Conservation (phyloP, 1,140 invertebrate species). For the Drosophila virilis region DNA sequence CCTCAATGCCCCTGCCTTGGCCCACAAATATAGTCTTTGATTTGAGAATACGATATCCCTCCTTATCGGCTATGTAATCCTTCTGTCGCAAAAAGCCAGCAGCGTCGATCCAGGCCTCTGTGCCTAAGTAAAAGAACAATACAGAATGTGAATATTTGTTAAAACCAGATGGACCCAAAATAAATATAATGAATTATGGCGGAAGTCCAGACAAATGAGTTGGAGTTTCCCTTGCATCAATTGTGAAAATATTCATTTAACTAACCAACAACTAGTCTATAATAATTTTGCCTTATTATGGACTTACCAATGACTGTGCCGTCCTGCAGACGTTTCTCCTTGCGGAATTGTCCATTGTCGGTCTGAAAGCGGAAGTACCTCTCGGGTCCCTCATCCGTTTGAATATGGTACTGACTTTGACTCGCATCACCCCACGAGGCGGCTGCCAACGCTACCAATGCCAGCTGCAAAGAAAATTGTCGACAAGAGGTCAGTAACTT, state of each 20-base stretch:
- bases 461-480: slow-evolving; percentile 62
- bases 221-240: neutral
- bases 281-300: neutral
- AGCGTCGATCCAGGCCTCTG: slow-evolving; percentile 93
- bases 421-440: slow-evolving; percentile 64
- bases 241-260: neutral
- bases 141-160: neutral
- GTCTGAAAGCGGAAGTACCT: slow-evolving; percentile 94
- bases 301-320: slow-evolving; percentile 90
- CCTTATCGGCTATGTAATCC: slow-evolving; percentile 93
- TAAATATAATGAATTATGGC: no score
- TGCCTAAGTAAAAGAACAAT: slow-evolving; percentile 84
- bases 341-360: slow-evolving; percentile 93
- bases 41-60: slow-evolving; percentile 91
- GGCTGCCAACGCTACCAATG: slow-evolving; percentile 53
- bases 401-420: slow-evolving; percentile 92
- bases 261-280: neutral
- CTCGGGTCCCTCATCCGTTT: slow-evolving; percentile 95
- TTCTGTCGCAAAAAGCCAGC: slow-evolving; percentile 91
- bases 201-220: no score
- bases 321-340: slow-evolving; percentile 93
- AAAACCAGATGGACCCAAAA: no score
- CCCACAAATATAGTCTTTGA: slow-evolving; percentile 92
- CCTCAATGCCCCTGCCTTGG: slow-evolving; percentile 87
- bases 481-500: slow-evolving; percentile 40